Base-by-base conservation (phyloP, 2,888 invertebrate genomes). In the Tryphoninae sp. region DNA sequence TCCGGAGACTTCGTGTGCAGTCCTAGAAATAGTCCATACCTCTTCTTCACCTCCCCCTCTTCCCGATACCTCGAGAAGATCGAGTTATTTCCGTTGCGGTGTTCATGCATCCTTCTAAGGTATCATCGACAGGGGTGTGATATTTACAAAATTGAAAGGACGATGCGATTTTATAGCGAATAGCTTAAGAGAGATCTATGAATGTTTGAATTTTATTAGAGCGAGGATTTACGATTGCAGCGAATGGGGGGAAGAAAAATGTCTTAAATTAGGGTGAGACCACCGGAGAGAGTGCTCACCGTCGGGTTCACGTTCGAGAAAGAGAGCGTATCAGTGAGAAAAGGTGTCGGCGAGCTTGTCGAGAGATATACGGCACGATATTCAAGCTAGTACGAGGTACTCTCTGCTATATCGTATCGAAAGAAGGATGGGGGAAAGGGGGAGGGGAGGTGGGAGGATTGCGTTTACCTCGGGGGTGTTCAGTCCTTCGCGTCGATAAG, bases 331-430 rank as follows among this genome's bases (percentile, higher is more conserved):
- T 51, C 61, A 62, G 49, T 67, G 65, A 69, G 58, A 78, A 81
- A 81, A 79, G 81, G 81, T 81, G 78, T 81, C 78, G 64, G 78
- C 81, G 78, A 81, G 81, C 78, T 81, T 81, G 78, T 81, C 76
- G 78, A 69, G 62, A 81, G 77, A 81, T 78, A 78, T 78, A 81
- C 13, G 22, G 65, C 42, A 40, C 49, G 71, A 76, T 80, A 76
- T 65, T n/a, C 62, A 62, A 6, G 33, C 33, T 33, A 33, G 33
- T 33, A 33, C 33, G 33, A 33, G 19, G 55, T 22, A 16, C 55
- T 9, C 55, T 53, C 16, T 55, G 55, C 19, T 19, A 19, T 55
- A 55, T 19, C 55, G 16, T n/a, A 19, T 55, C 55, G 55, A 19
- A 55, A 22, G 16, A 19, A 22, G 55, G 55, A 4, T 53, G 53